phyloP scores from a whole-genome alignment of 2,888 invertebrate genomes.

The Cosmia trapezina region DNA sequence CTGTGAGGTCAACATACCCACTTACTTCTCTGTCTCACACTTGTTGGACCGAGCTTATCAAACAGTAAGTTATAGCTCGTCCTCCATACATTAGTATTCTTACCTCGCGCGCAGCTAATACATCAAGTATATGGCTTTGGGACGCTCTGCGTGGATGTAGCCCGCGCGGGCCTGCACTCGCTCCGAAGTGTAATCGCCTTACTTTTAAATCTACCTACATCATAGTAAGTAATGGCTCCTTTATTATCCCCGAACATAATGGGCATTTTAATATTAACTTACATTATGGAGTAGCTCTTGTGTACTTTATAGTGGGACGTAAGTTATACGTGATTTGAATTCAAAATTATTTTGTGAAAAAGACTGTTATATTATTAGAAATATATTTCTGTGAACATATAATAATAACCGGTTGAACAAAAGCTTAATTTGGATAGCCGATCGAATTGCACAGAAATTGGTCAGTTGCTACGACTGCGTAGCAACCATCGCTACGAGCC shows the following conservation, averaged over 20 bases:
- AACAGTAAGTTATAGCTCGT: constrained; percentile 37
- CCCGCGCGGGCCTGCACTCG: constrained; percentile 45
- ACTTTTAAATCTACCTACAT: constrained; percentile 47
- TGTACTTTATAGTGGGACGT: not conserved
- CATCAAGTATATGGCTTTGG: constrained; percentile 47
- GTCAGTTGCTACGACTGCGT: constrained; percentile 28
- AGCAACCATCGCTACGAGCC: constrained; percentile 4
- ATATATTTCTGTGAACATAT: not conserved
- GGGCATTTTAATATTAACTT: constrained; percentile 34
- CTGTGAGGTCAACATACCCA: constrained; percentile 9
- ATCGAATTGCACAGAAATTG: not conserved
- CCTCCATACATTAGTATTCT: constrained; percentile 49
- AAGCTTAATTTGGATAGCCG: not conserved
- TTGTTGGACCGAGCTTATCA: constrained; percentile 19
- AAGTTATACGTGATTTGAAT: constrained; percentile 12
- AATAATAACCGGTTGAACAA: not conserved
- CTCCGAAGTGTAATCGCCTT: constrained; percentile 21
- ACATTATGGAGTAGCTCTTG: not conserved
- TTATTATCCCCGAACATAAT: constrained; percentile 30
- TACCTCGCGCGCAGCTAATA: constrained; percentile 47
- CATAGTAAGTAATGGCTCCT: constrained; percentile 31
- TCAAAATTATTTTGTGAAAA: not conserved
- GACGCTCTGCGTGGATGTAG: constrained; percentile 33
- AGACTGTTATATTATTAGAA: not conserved
- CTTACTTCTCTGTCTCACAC: constrained; percentile 6